A percentile compares a stretch with the other conserved stretches of the same genome.
Evolutionary conservation across 1,140 invertebrate species (phyloP).

Genomic region (Pseudachorutes palmiensis): DNA sequence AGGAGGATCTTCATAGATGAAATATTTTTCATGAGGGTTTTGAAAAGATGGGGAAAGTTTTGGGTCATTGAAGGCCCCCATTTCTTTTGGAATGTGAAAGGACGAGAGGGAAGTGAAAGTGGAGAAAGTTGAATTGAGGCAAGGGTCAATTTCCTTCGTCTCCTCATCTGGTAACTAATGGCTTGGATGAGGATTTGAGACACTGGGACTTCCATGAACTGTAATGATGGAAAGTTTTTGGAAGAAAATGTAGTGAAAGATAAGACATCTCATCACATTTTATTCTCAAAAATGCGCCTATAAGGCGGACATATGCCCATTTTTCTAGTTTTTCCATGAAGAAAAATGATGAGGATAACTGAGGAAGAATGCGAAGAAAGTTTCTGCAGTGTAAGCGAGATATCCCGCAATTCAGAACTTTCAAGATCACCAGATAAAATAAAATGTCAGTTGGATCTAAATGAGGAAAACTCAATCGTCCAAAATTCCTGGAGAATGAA

Average conservation of each 20-base stretch:
- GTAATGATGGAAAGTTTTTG: background rate
- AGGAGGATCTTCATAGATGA: too few relatives aligned
- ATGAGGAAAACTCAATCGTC: too few relatives aligned
- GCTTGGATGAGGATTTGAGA: background rate
- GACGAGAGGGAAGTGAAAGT: background rate
- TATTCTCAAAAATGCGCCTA: background rate
- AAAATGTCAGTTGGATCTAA: too few relatives aligned
- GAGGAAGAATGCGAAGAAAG: background rate
- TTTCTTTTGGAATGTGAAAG: background rate
- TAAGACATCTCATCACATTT: constrained; percentile 8
- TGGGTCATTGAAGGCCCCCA: background rate
- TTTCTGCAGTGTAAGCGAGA: background rate
- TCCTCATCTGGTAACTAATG: constrained; percentile 2
- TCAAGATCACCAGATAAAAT: too few relatives aligned
- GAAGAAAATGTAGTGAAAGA: constrained; percentile 10
- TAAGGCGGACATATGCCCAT: background rate
- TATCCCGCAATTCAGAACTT: too few relatives aligned
- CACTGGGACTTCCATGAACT: background rate
- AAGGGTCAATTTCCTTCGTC: constrained; percentile 1
- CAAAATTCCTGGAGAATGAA: too few relatives aligned
- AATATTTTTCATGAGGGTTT: too few relatives aligned
- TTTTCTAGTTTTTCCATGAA: background rate
- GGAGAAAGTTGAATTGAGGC: background rate
- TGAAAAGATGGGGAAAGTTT: background rate
- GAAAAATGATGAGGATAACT: background rate